Evolutionary conservation across 2,888 invertebrate species (phyloP).

Genomic region (Pilophorus perplexus): DNA sequence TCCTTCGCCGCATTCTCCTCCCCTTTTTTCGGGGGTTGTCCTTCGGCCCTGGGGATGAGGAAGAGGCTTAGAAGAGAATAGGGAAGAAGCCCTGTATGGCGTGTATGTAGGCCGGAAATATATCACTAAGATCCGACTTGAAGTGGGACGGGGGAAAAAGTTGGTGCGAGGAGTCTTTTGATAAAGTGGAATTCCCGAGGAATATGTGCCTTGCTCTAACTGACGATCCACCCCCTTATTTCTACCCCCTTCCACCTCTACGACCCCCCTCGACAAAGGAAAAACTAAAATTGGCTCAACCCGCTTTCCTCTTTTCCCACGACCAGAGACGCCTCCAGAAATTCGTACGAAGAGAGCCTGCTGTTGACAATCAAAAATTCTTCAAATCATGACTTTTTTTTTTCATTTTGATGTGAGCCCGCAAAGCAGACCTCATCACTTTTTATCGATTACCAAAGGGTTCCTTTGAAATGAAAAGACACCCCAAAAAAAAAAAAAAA

Average conservation of each 20-base stretch:
- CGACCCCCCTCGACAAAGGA: slow-evolving; percentile 1
- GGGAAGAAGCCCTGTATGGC: not conserved
- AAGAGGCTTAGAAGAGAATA: slow-evolving; percentile 3
- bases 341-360: too few relatives aligned
- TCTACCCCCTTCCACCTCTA: not conserved
- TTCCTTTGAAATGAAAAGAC: too few relatives aligned
- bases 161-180: slow-evolving; percentile 17
- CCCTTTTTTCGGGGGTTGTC: too few relatives aligned
- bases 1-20: slow-evolving; percentile 8
- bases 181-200: slow-evolving; percentile 34
- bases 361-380: too few relatives aligned
- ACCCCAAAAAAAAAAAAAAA: too few relatives aligned
- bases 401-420: too few relatives aligned
- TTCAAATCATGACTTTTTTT: too few relatives aligned
- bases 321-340: too few relatives aligned
- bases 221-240: slow-evolving; percentile 31
- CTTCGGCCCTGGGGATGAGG: not conserved
- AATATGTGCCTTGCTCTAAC: slow-evolving; percentile 33
- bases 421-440: too few relatives aligned
- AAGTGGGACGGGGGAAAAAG: slow-evolving; percentile 4
- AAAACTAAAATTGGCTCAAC: slow-evolving; percentile 22
- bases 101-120: slow-evolving; percentile 36
- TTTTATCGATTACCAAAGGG: too few relatives aligned
- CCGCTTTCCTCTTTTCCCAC: too few relatives aligned
- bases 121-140: slow-evolving; percentile 26